Percentiles rank a stretch among this genome's conserved stretches.
Conservation (phyloP, 2,113 vertebrate genomes). For the Apistogramma diplotaenia region DNA sequence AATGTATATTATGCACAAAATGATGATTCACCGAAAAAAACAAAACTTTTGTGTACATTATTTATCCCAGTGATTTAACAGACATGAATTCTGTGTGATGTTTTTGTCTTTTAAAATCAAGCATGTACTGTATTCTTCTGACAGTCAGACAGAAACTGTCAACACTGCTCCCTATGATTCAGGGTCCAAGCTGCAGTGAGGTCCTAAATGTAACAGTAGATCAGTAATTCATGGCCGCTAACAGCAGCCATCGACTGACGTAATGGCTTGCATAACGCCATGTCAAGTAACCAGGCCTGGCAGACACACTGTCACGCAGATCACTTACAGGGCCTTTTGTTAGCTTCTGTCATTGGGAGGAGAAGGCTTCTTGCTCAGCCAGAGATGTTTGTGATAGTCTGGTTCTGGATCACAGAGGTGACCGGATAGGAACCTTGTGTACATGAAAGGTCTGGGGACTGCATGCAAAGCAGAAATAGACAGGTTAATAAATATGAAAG, state of each 20-base stretch:
- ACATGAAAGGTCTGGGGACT: neutral
- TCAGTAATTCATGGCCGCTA: constrained; percentile 47
- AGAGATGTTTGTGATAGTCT: constrained; percentile 6
- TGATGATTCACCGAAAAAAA: neutral
- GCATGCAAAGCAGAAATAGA: neutral
- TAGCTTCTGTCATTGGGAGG: constrained; percentile 37
- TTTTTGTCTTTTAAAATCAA: constrained; percentile 8
- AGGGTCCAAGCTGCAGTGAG: neutral
- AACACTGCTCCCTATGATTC: constrained; percentile 27
- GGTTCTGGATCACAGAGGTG: constrained; percentile 14
- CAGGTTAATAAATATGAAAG: neutral
- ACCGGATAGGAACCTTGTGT: constrained; percentile 20
- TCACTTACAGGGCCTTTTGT: constrained; percentile 64
- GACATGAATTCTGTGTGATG: neutral
- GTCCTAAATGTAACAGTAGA: constrained; percentile 38
- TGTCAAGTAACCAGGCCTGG: constrained; percentile 62
- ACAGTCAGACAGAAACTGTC: constrained; percentile 10
- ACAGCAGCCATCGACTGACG: constrained; percentile 54
- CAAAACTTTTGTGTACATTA: neutral
- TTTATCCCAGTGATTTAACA: neutral
- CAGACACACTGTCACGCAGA: constrained; percentile 28
- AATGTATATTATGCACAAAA: neutral
- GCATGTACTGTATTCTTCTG: neutral
- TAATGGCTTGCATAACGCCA: constrained; percentile 65
- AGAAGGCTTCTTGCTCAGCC: constrained; percentile 24